These are phyloP conservation scores for Lytechinus pictus DNA, from an alignment of 35 echinoderm and acorn worm genomes.

Conservation along the genomic window DNA sequence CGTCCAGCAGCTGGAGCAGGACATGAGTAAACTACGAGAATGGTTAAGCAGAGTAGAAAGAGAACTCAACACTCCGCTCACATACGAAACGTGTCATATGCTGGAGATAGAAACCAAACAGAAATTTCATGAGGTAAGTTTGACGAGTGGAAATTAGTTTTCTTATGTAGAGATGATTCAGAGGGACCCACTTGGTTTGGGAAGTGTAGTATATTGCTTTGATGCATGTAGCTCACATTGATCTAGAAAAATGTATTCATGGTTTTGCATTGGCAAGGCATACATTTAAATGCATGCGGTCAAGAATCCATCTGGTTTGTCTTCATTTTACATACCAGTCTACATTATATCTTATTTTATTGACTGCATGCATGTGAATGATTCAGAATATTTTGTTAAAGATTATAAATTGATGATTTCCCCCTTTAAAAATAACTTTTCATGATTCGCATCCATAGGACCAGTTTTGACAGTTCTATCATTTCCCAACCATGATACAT, in stretches of 20 bases:
- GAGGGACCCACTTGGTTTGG: too few relatives aligned
- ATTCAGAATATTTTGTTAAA: too few relatives aligned
- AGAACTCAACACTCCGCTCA: conserved; percentile 81
- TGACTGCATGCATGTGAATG: too few relatives aligned
- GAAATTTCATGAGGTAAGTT: conserved; percentile 41
- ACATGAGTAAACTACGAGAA: conserved; percentile 84
- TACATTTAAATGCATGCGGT: too few relatives aligned
- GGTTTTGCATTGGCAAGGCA: too few relatives aligned
- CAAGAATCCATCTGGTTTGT: too few relatives aligned
- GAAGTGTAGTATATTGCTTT: too few relatives aligned
- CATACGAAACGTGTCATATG: conserved; percentile 79
- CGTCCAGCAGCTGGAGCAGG: conserved; percentile 88
- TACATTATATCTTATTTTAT: too few relatives aligned
- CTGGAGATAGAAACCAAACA: conserved; percentile 89
- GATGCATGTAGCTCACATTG: too few relatives aligned
- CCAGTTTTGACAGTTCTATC: background rate
- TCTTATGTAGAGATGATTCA: background rate
- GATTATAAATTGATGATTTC: background rate
- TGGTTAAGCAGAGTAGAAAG: conserved; percentile 89
- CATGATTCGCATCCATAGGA: background rate
- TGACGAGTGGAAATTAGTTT: background rate
- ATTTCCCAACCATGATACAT: background rate
- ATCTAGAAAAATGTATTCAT: too few relatives aligned
- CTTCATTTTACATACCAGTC: too few relatives aligned
- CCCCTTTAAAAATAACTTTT: background rate